Base-by-base conservation (phyloP, 1,140 invertebrate genomes). In the Cecropterus lyciades region DNA sequence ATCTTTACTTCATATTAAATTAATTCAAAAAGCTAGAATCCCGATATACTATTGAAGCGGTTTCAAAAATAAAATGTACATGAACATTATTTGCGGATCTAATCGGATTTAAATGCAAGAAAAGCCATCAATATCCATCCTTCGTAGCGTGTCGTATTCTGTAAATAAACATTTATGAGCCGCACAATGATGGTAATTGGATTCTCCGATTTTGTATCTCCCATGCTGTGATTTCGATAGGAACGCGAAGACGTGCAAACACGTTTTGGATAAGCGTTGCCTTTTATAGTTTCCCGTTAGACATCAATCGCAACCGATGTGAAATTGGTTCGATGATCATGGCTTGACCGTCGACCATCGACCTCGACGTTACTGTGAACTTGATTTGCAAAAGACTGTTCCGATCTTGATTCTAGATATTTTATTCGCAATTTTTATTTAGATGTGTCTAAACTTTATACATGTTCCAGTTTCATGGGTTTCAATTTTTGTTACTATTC, bases 191-290 rank as follows among this genome's bases (percentile, higher is more conserved):
- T 8, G 20, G 53, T 69, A 70, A 75, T 79, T 66, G 70, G 65
- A 76, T 73, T 71, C 42, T 73, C 46, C 40, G 49, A 72, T 67
- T 74, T 77, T 68, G 74, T 77, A 73, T 73, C 67, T 72, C 67
- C 70, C 84, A 70, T 72, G 80, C 79, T 84, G 80, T 60, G 79
- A 73, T 67, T 67, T 53, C 55, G 75, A 84, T 81, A 65, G 67
- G 51, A 15, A 55, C 65, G 72, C 76, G 83, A 13, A 59, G 67
- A 73, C 78, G 83, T 77, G 70, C 69, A 72, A 72, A 77, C 69
- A 69, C 65, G 70, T 72, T 74, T 77, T 65, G 52, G 69, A 40
- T 69, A 60, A 69, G 52, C 63, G 66, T 69, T 51, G 70, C 69
- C 69, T 80, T 73, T 55, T 63, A 72, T 37, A 69, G 52, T 48